Evolutionary conservation across 2,113 vertebrate genomes (phyloP), one percentile per base, ranked within the genome.

Genomic region (Hemibagrus wyckioides): DNA sequence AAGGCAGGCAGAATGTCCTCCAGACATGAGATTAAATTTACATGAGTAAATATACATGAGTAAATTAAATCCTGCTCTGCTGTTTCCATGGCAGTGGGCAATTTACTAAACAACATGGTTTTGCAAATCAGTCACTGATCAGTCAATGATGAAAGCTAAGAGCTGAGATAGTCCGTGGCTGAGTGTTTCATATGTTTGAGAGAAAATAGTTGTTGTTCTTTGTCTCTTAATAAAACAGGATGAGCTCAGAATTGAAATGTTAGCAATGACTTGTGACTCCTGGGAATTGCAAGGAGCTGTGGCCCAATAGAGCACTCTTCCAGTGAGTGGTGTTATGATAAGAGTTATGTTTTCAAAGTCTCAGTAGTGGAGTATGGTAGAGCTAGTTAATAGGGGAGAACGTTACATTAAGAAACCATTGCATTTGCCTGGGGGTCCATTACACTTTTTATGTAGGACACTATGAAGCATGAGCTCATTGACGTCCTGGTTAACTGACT

Each of bases 91-190:
- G 56, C 56, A 61, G 56, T 61, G 11, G 33, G 36, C 80, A 41
- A 82, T 82, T 61, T 61, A 82, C 56, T 44, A 82, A 81, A 61
- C 30, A 61, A 41, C 33, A 44, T 61, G 36, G 10, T 59, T 56
- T 36, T 33, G 17, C 56, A 80, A 80, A 80, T 11, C 9, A 13
- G 54, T 81, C 52, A 57, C 39, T 57, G 50, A 36, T 36, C 52
- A 57, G 52, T 36, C 79, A 59, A 17, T 59, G 33, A 81, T 81
- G 54, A 39, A 59, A 57, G 52, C 54, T 81, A 33, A 81, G 4
- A 39, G 21, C 54, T 48, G 44, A 48, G 9, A 81, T 39, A n/a
- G 23, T n/a, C 56, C 2, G 0, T 41, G 56, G 52, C 54, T 81
- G 33, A 59, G 54, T 59, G 33, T 57, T 57, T 82, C 2, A 41